Conservation (phyloP, 2,888 invertebrate genomes). For the Lycia hirtaria region DNA sequence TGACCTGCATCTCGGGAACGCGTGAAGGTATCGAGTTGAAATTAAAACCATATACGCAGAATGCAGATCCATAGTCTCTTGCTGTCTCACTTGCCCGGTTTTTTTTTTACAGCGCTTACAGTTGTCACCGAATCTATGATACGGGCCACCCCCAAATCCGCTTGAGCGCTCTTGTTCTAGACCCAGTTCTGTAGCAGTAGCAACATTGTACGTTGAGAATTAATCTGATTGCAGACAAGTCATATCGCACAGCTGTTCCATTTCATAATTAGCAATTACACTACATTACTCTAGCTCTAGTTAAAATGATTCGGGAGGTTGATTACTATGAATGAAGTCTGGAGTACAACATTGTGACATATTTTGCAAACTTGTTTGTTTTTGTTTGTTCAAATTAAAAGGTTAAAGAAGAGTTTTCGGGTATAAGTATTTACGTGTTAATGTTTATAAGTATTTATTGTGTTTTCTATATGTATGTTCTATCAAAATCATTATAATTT, state of each 20-base stretch:
- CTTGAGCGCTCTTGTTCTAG: constrained; percentile 35
- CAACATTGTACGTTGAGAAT: constrained; percentile 49
- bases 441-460: too few species aligned
- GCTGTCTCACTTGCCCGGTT: too few species aligned
- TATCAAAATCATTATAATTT: too few species aligned
- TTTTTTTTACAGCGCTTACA: background rate
- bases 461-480: too few species aligned
- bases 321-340: constrained; percentile 8
- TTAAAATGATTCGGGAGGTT: constrained; percentile 10
- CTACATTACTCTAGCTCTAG: constrained; percentile 14
- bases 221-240: constrained; percentile 64
- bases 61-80: too few species aligned
- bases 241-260: constrained; percentile 31
- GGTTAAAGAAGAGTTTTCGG: too few species aligned
- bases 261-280: constrained; percentile 23
- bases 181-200: constrained; percentile 3
- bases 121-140: background rate
- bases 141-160: background rate
- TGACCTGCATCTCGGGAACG: too few species aligned
- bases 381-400: too few species aligned
- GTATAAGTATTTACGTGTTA: too few species aligned
- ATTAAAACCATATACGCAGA: too few species aligned
- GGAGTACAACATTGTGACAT: background rate
- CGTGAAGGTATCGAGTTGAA: too few species aligned
- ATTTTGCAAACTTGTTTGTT: background rate